Conservation (phyloP, 2,888 invertebrate species). For the Shargacucullia verbasci region DNA sequence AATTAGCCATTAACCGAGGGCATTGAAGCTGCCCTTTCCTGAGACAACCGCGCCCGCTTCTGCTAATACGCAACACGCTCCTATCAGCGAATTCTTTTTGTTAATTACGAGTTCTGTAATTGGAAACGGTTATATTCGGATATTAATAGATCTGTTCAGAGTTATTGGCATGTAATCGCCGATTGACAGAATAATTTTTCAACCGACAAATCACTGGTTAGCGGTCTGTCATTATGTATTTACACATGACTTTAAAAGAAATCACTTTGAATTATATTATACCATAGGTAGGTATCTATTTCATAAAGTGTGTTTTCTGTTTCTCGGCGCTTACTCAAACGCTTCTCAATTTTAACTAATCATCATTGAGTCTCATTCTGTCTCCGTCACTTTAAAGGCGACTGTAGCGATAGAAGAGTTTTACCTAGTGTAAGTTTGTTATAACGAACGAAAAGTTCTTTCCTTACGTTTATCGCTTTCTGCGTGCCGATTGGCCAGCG, state of each 20-base stretch:
- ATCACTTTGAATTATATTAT: too few species aligned
- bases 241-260: not conserved
- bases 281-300: too few species aligned
- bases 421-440: too few species aligned
- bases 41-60: slow-evolving; percentile 50
- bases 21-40: slow-evolving; percentile 63
- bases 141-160: slow-evolving; percentile 22
- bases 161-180: not conserved
- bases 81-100: slow-evolving; percentile 19
- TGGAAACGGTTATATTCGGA: slow-evolving; percentile 3
- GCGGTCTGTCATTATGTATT: not conserved
- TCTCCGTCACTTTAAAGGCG: too few species aligned
- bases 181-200: not conserved
- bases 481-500: too few species aligned
- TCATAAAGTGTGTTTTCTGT: too few species aligned
- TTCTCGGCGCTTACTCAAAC: too few species aligned
- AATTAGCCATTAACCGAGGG: slow-evolving; percentile 59
- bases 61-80: slow-evolving; percentile 55
- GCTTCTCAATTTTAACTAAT: too few species aligned
- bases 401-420: too few species aligned
- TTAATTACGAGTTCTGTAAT: slow-evolving; percentile 19
- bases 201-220: not conserved
- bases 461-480: too few species aligned
- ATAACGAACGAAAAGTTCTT: too few species aligned
- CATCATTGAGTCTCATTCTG: too few species aligned